Evolutionary conservation across 2,888 invertebrate genomes (phyloP), one percentile per base, ranked within the genome.

Genomic region (Cryptus armator): DNA sequence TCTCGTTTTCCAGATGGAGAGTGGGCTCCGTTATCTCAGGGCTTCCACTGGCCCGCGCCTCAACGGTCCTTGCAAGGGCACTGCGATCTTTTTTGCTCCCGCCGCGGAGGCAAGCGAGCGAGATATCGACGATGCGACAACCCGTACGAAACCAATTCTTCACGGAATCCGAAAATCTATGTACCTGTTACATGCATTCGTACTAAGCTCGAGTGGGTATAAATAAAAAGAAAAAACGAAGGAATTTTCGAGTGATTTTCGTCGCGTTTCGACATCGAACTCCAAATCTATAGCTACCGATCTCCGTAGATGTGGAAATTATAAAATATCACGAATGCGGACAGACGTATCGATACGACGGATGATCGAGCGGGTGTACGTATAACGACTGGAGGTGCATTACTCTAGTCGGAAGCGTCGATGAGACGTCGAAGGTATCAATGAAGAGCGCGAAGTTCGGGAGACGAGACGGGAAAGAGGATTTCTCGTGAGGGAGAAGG

Each of bases 91-190:
- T 48, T 64, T 24, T 19, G 37, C 78, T 68, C 67, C 46, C 80
- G 76, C 64, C 75, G 48, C 37, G 59, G 19, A 75, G 59, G 24
- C 64, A 76, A 84, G 66, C 71, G 53, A 75, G 37, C 64, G 76
- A 80, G 84, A 80, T 84, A 84, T 84, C 80, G 80, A 59, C 71
- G 59, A 56, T 19, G 70, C 83, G 70, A 66, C 79, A 4, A 51
- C 66, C 80, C 84, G 84, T 64, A 76, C 76, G 53, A 70, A 46
- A 79, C 74, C 62, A 79, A 37, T 64, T 51, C 19, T 14, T 32
- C 19, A 12, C 51, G 44, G 24, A 9, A 37, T 29, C 48, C 48
- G 64, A 48, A 48, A 19, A 19, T 48, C 48, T 16, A 46, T 48
- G 51, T 19, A 2, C 19, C 56, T 56, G 75, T 37, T 32, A 74